phyloP scores from a whole-genome alignment of 2,888 invertebrate species.

The Sphaerophoria rueppellii region DNA sequence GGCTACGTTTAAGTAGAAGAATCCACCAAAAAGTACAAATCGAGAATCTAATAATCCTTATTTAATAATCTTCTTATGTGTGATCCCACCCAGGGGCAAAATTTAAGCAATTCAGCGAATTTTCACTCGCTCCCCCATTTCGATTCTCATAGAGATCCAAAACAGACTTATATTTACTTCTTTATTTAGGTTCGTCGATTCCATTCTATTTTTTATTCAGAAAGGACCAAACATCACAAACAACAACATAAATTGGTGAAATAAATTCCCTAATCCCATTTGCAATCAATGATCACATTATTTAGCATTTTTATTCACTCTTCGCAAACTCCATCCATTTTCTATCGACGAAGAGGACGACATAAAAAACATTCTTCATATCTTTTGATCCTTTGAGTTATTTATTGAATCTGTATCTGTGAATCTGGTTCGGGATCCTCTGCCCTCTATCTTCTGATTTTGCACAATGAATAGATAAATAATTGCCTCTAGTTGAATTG shows the following conservation, averaged over 20 bases:
- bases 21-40: constrained; percentile 11
- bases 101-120: constrained; percentile 5
- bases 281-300: constrained; percentile 74
- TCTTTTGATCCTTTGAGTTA: constrained; percentile 51
- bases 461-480: constrained; percentile 68
- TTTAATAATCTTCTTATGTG: constrained; percentile 62
- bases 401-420: constrained; percentile 36
- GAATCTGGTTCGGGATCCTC: neutral
- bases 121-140: constrained; percentile 5
- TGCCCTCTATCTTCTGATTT: neutral
- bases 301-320: constrained; percentile 65
- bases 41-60: constrained; percentile 37
- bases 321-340: neutral
- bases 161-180: neutral
- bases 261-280: constrained; percentile 73
- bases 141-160: constrained; percentile 37
- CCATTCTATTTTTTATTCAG: constrained; percentile 23
- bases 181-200: neutral
- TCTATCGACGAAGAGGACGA: neutral
- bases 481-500: constrained; percentile 68
- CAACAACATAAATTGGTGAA: constrained; percentile 66
- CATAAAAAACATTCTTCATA: constrained; percentile 41
- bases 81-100: constrained; percentile 60
- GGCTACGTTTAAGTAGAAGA: neutral
- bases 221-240: constrained; percentile 36